Evolutionary conservation across 2,888 invertebrate genomes (phyloP).

Genomic region (Ceratothoa steindachneri): DNA sequence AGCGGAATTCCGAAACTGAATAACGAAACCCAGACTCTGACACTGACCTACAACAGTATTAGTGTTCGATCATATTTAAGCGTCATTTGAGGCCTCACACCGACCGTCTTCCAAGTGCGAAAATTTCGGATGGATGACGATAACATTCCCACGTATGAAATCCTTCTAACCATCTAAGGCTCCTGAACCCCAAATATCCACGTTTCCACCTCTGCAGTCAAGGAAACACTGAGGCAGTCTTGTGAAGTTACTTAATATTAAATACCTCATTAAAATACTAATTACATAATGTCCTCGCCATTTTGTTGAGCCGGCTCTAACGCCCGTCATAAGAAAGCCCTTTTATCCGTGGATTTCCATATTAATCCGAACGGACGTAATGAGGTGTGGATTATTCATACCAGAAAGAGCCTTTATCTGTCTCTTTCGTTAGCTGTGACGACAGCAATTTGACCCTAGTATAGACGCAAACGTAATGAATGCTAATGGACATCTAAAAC

Average conservation of each 20-base stretch:
- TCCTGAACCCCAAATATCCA: no score
- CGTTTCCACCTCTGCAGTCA: neutral
- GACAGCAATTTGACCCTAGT: neutral
- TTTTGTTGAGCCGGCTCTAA: neutral
- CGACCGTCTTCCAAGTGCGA: no score
- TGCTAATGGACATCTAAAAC: no score
- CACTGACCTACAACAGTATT: no score
- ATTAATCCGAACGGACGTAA: neutral
- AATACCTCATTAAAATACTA: conserved; percentile 6
- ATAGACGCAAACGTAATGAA: no score
- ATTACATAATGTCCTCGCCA: neutral
- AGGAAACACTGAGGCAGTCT: neutral
- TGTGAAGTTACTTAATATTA: neutral
- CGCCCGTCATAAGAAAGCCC: neutral
- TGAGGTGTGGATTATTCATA: conserved; percentile 4
- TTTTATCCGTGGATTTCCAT: conserved; percentile 8
- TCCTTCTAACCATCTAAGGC: no score
- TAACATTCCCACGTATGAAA: no score
- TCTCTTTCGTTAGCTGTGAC: neutral
- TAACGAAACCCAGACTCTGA: no score
- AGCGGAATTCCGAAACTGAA: no score
- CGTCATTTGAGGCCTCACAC: no score
- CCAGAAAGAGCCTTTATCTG: neutral
- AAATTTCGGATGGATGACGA: no score
- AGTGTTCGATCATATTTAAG: no score